Base-by-base conservation (phyloP, 2,888 invertebrate genomes). In the Protonemura montana region DNA sequence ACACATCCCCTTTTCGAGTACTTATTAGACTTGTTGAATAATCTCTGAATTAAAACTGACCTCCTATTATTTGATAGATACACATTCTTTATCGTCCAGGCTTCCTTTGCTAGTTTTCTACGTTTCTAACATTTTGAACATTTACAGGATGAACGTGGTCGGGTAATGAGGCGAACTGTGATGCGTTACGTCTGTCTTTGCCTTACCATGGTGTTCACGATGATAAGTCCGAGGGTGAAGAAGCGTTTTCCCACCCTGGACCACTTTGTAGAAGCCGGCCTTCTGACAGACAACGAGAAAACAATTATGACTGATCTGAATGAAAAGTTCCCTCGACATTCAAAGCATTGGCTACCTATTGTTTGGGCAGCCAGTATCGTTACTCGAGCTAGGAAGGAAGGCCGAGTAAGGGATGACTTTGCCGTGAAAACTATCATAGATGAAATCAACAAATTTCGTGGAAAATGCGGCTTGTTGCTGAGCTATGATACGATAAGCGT, bases 361-460 rank as follows among this genome's bases (percentile, higher is more conserved):
- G 97, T 97, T 16, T 98, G 98, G 98, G 97, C 97, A 0, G 95
- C 97, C 0, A 96, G 97, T 91, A 97, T 98, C 89, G 95, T 97
- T 87, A 97, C 97, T 0, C 92, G 97, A 88, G 97, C 97, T 2
- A 93, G 97, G n/a, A 97, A 97, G 90, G 97, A 97, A 91, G 97
- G 97, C 25, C 93, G 97, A 89, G 97, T 97, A 90, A 93, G 97
- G 87, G 97, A 97, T 89, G 98, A 98, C 91, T 98, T 97, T 90
- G 97, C 98, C 0, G 97, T 98, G 0, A 97, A 98, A 91, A 98
- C 98, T 3, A 94, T 98, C 77, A 94, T 97, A 89, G 97, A 97
- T 90, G 97, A 97, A 91, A 91, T 97, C 86, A 97, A 97, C 90
- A 96, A 95, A 90, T 97, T 97, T 90, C 93, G 97, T 89, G 96